phyloP scores from a whole-genome alignment of 2,888 invertebrate genomes.

The Piscicola geometra region DNA sequence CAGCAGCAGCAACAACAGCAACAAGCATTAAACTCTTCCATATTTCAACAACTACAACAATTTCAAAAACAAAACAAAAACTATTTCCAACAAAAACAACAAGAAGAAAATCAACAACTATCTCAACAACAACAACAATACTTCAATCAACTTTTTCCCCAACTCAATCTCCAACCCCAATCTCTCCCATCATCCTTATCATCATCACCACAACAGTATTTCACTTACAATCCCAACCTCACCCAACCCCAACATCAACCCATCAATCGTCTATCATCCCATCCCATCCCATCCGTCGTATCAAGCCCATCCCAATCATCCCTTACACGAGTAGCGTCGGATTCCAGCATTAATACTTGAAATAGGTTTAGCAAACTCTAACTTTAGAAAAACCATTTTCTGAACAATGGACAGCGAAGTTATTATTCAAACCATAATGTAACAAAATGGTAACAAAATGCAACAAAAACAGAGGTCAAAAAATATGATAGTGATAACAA shows the following conservation, averaged over 20 bases:
- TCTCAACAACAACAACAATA: slow-evolving; percentile 1
- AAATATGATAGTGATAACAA: too few species aligned
- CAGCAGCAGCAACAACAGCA: slow-evolving; percentile 2
- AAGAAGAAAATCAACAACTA: background rate
- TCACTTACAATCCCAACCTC: background rate
- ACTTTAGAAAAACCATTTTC: too few species aligned
- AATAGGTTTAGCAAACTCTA: too few species aligned
- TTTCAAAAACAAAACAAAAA: background rate
- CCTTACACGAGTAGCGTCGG: too few species aligned
- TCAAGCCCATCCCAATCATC: too few species aligned
- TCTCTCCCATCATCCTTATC: background rate
- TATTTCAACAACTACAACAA: slow-evolving; percentile 11
- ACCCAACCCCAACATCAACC: background rate
- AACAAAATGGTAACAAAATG: too few species aligned
- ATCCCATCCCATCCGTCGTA: background rate
- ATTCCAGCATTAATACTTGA: too few species aligned
- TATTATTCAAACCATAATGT: too few species aligned
- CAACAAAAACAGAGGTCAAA: too few species aligned
- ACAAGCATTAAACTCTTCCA: background rate
- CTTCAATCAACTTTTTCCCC: background rate
- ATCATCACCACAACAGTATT: background rate
- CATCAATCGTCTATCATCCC: background rate
- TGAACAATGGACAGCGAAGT: too few species aligned
- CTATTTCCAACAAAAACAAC: background rate
- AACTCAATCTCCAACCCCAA: background rate